These are phyloP conservation scores for Leistus spinibarbis DNA, from an alignment of 2,888 invertebrate genomes.

Conservation along the genomic window DNA sequence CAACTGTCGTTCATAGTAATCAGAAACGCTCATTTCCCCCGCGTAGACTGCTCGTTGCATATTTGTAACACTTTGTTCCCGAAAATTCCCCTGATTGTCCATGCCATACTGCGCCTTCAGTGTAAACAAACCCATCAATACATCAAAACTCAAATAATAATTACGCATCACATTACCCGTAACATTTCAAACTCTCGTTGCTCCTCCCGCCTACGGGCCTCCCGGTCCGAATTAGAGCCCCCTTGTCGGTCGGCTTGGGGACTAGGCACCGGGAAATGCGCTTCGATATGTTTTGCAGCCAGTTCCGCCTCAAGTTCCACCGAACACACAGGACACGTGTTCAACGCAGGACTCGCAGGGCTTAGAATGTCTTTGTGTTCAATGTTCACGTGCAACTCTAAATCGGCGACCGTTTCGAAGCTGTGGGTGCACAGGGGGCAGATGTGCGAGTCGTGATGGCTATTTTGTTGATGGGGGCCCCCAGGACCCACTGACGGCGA, in stretches of 20 bases:
- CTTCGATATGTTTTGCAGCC: conserved; percentile 84
- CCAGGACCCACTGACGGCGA: conserved; percentile 68
- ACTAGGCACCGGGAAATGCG: conserved; percentile 72
- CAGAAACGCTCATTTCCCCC: conserved; percentile 83
- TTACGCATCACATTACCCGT: conserved; percentile 53
- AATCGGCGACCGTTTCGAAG: conserved; percentile 75
- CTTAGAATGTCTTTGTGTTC: conserved; percentile 83
- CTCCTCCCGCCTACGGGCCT: conserved; percentile 74
- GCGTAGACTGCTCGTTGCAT: conserved; percentile 84
- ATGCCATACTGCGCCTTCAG: conserved; percentile 82
- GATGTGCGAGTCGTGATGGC: conserved; percentile 63
- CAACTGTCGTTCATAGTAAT: conserved; percentile 82
- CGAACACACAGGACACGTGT: conserved; percentile 58
- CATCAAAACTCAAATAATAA: background rate
- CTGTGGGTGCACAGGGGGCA: conserved; percentile 80
- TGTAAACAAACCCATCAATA: background rate
- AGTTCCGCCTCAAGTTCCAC: conserved; percentile 61
- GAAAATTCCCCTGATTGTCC: conserved; percentile 84
- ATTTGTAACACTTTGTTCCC: conserved; percentile 77
- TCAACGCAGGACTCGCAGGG: conserved; percentile 59
- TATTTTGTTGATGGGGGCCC: conserved; percentile 49
- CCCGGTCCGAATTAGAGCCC: conserved; percentile 59
- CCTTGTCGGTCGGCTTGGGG: conserved; percentile 55
- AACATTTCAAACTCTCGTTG: conserved; percentile 82
- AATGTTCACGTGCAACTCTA: conserved; percentile 85